Evolutionary conservation across 2,888 invertebrate species (phyloP), one percentile per base, ranked within the genome.

Genomic region (Pyrrhia umbra): DNA sequence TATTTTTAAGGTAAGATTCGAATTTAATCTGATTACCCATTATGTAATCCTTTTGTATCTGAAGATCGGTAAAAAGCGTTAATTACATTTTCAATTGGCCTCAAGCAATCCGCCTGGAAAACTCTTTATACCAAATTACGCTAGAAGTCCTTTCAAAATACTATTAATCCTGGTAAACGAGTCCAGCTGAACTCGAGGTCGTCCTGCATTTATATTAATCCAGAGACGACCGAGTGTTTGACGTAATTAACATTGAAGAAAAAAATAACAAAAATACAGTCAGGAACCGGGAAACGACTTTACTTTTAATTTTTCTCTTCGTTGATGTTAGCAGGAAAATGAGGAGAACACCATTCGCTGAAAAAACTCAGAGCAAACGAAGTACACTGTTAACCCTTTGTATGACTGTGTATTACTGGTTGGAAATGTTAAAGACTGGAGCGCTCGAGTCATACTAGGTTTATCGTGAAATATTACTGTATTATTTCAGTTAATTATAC

Each of bases 281-380:
- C 4, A 27, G 34, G 23, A 43, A 49, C 49, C n/a, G 10, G 8
- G 15, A 52, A 49, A 20, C 15, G 68, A 45, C 49, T 52, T 55
- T 39, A n/a, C 40, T 50, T 60, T 39, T 34, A 60, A 54, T 62
- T 57, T 68, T 45, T 5, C 10, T 15, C 58, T 52, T 20, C n/a
- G 51, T 42, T 23, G 64, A 52, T 52, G n/a, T 45, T 49, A 61
- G 59, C 49, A 64, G 52, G 16, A 13, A 62, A 63, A 56, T 43
- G 43, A 59, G 57, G 47, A 46, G 46, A 57, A 57, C 10, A 23
- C 18, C 13, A 6, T 59, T 50, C 27, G 6, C 34, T 20, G 27
- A 30, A 54, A 62, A 65, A 75, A 37, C 55, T 46, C n/a, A 8
- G 15, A 23, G 40, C 10, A 10, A 40, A 34, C 6, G 23, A 46